A percentile compares a stretch with the other conserved stretches of the same genome.
Evolutionary conservation across 2,797 vertebrate species (phyloP).

Genomic region (Pangasius sanitwongsei): DNA sequence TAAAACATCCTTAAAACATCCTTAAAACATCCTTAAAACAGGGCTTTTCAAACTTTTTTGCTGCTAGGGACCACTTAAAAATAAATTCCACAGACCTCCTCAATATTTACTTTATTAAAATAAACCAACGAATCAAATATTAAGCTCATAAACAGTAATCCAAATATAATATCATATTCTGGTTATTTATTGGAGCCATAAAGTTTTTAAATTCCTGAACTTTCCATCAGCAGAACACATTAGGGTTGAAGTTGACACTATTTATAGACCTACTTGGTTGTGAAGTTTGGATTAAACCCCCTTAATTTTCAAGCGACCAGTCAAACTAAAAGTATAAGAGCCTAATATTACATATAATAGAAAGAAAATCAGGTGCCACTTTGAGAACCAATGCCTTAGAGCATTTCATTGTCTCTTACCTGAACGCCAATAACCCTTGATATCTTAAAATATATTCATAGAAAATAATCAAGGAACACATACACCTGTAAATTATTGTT

Average conservation of each 20-base stretch:
- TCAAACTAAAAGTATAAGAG: not conserved
- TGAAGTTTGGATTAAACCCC: not conserved
- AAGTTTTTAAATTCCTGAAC: not conserved
- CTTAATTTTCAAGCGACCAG: not conserved
- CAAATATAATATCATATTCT: not conserved
- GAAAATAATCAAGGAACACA: not conserved
- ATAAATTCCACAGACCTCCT: constrained; percentile 46
- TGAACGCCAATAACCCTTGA: not conserved
- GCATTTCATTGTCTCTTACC: not conserved
- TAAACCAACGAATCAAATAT: not conserved
- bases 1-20: constrained; percentile 54
- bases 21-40: constrained; percentile 61
- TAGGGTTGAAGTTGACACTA: not conserved
- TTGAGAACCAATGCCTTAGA: not conserved
- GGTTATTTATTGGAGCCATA: not conserved
- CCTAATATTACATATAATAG: not conserved
- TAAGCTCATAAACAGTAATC: not conserved
- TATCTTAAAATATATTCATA: not conserved
- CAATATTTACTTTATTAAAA: not conserved
- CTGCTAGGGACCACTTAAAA: constrained; percentile 45
- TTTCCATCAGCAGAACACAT: not conserved
- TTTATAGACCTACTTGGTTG: not conserved
- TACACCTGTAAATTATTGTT: no score
- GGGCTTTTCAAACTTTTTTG: constrained; percentile 44
- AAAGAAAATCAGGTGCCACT: not conserved